Evolutionary conservation across 2,113 vertebrate genomes (phyloP).

Genomic region (Theropithecus gelada): DNA sequence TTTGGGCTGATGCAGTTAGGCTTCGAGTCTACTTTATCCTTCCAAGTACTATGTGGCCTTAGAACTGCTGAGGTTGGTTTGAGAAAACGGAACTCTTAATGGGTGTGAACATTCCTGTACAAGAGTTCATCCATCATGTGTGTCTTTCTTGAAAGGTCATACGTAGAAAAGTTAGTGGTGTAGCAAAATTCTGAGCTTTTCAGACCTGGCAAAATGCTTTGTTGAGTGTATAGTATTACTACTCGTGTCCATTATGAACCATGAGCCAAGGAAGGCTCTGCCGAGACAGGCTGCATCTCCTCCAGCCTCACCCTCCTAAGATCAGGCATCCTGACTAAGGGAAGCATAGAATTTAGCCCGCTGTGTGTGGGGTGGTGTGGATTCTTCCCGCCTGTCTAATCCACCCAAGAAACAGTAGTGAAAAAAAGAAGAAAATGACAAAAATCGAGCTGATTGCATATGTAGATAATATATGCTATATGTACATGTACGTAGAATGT

Average conservation of each 20-base stretch:
- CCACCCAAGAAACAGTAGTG: not conserved
- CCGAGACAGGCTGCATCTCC: not conserved
- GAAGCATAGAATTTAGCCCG: not conserved
- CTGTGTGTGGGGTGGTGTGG: not conserved
- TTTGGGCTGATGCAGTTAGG: not conserved
- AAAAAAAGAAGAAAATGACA: not conserved
- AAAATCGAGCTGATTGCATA: not conserved
- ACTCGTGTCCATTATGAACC: not conserved
- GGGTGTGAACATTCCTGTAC: not conserved
- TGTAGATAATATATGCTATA: not conserved
- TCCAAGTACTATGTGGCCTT: not conserved
- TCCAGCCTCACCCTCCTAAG: not conserved
- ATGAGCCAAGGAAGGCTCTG: not conserved
- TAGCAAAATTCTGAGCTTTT: not conserved
- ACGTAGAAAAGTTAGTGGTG: not conserved
- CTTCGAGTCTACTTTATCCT: not conserved
- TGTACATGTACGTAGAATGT: not conserved
- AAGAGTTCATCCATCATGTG: not conserved
- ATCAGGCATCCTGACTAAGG: not conserved
- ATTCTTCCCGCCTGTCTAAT: not conserved
- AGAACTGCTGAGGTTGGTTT: not conserved
- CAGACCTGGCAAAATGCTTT: not conserved
- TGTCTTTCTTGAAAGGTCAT: not conserved
- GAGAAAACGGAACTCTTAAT: not conserved
- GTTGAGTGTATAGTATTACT: not conserved